Base-by-base conservation (phyloP, 2,888 invertebrate genomes). In the Copidosoma aretas region DNA sequence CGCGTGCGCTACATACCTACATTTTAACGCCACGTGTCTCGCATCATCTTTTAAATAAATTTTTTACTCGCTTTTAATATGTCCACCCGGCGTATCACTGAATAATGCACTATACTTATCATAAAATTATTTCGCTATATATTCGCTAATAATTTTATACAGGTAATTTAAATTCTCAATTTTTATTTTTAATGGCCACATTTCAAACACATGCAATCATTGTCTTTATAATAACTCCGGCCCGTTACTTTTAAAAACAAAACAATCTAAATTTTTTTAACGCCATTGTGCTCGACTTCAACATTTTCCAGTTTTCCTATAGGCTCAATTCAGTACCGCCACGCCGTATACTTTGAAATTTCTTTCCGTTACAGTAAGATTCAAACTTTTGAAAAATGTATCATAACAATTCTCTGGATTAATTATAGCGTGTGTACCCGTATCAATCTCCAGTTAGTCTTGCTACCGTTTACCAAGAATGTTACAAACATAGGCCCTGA, bases 31-130 rank as follows among this genome's bases (percentile, higher is more conserved):
- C 1, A 70, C 53, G 0, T 68, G 72, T 19, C 53, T 52, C 49
- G 62, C 43, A 62, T 71, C 58, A 12, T 71, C 68, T 62, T 57
- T 68, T 64, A 65, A 56, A 51, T 68, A 32, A 51, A 72, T 66
- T 56, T 60, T 64, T 10, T 51, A 46, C 15, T 46, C 69, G 21
- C 69, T 63, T 61, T 67, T 69, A 19, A 57, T 69, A 51, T 60
- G 69, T n/a, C 56, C 8, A 1, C 67, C 71, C 1, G 69, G 67
- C 10, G 61, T 15, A 22, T 57, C 46, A 17, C 43, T 49, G 43
- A 72, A 72, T 39, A 70, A 67, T 25, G 15, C 57, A 19, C 15
- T 12, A 52, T 54, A 72, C 19, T 64, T 41, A 39, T 53, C 17
- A 17, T 17, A 39, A 60, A 25, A 60, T 5, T 32, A 15, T n/a